A percentile compares a stretch with the other conserved stretches of the same genome.
These are phyloP conservation scores for Xiphophorus couchianus DNA, from an alignment of 2,113 vertebrate species.

Conservation along the genomic window DNA sequence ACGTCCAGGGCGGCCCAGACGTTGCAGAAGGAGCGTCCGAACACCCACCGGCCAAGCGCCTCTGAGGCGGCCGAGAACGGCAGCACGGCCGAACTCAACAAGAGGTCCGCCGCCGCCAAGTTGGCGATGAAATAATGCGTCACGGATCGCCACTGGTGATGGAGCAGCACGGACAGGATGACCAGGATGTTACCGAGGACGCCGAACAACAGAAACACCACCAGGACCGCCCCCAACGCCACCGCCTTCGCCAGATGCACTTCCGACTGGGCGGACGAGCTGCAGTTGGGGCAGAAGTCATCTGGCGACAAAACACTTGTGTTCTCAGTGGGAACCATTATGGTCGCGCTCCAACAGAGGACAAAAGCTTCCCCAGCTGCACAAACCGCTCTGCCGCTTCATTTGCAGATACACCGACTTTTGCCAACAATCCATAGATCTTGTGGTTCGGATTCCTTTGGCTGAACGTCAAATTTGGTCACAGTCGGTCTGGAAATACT, in stretches of 20 bases:
- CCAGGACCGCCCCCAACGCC: conserved; percentile 84
- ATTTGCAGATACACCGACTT: conserved; percentile 25
- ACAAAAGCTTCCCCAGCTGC: conserved; percentile 28
- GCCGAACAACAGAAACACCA: conserved; percentile 89
- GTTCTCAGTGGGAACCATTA: conserved; percentile 85
- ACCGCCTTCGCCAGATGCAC: conserved; percentile 86
- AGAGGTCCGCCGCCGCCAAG: conserved; percentile 91
- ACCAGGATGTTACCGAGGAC: conserved; percentile 94
- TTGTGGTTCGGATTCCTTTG: conserved; percentile 24
- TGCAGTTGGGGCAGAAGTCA: conserved; percentile 86
- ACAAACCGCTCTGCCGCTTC: conserved; percentile 29
- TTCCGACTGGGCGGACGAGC: conserved; percentile 65
- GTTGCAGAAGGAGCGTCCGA: conserved; percentile 90
- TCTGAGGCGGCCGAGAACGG: conserved; percentile 96
- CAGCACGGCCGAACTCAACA: conserved; percentile 90
- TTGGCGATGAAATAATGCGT: conserved; percentile 97
- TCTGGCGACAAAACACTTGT: conserved; percentile 56
- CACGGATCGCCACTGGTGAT: conserved; percentile 90
- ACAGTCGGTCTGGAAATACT: conserved; percentile 28
- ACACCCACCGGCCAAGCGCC: conserved; percentile 90
- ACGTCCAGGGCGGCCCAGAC: conserved; percentile 96
- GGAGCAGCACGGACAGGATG: conserved; percentile 91
- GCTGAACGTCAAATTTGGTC: conserved; percentile 25
- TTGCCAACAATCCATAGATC: conserved; percentile 42
- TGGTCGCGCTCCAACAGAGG: conserved; percentile 15